phyloP scores from a whole-genome alignment of 2,888 invertebrate genomes.

The Lutraria lutraria region DNA sequence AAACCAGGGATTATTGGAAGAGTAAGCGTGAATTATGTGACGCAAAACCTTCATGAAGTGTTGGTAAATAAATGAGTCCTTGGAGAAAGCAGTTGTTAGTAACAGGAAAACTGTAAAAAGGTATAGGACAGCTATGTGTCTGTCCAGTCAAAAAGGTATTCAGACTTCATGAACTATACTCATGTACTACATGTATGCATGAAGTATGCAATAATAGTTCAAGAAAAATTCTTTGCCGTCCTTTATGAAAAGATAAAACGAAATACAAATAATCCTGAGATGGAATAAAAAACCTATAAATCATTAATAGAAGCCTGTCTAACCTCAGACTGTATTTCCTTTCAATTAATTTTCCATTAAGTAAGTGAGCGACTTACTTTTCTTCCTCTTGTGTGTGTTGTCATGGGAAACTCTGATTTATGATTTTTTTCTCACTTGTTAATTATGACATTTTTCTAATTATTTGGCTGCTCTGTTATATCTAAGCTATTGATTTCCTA shows the following conservation, averaged over 20 bases:
- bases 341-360: conserved; percentile 14
- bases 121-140: too few species aligned
- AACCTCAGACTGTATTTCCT: not conserved
- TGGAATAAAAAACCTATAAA: too few species aligned
- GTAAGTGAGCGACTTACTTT: not conserved
- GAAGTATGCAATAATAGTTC: too few species aligned
- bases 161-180: too few species aligned
- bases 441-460: conserved; percentile 1
- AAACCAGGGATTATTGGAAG: not conserved
- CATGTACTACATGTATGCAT: too few species aligned
- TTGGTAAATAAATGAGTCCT: not conserved
- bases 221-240: too few species aligned
- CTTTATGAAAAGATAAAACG: too few species aligned
- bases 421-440: not conserved
- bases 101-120: too few species aligned
- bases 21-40: not conserved
- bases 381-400: not conserved
- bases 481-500: not conserved
- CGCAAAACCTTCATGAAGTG: not conserved
- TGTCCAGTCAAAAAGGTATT: too few species aligned
- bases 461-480: not conserved
- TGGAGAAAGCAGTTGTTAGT: not conserved
- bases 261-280: too few species aligned
- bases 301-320: too few species aligned
- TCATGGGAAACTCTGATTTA: not conserved